Conservation (phyloP, 2,113 vertebrate species). For the human (Homo sapiens) region DNA sequence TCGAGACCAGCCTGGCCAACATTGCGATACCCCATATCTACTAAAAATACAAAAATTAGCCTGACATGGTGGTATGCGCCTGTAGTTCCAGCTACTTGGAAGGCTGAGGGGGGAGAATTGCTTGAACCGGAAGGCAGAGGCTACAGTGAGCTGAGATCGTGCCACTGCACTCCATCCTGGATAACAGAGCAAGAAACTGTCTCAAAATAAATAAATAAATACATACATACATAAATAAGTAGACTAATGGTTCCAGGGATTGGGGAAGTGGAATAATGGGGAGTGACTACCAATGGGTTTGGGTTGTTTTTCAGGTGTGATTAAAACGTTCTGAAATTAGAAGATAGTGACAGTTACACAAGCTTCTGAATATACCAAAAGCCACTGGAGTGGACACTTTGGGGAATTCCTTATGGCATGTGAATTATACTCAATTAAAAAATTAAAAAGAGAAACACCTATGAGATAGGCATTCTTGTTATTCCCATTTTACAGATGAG, state of each 20-base stretch:
- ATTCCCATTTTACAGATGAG: not conserved
- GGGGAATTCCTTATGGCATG: not conserved
- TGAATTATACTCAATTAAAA: not conserved
- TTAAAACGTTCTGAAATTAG: not conserved
- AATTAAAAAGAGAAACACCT: not conserved
- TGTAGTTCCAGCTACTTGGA: too few relatives aligned
- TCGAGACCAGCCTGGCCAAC: too few relatives aligned
- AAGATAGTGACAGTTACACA: not conserved
- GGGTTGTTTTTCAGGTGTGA: not conserved
- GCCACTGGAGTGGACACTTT: not conserved
- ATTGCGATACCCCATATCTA: too few relatives aligned
- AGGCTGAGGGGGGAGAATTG: too few relatives aligned
- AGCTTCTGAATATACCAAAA: not conserved
- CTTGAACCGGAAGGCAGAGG: too few relatives aligned
- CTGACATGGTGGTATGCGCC: too few relatives aligned
- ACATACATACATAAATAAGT: too few relatives aligned
- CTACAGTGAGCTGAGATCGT: too few relatives aligned
- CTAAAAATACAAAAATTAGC: too few relatives aligned
- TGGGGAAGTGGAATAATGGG: not conserved
- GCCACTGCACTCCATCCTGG: too few relatives aligned
- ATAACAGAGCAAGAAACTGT: too few relatives aligned
- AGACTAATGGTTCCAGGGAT: not conserved
- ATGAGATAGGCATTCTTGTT: not conserved
- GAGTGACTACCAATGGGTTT: not conserved
- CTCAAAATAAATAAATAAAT: too few relatives aligned